phyloP scores from a whole-genome alignment of 1,140 invertebrate species.

The Chymomyza costata region DNA sequence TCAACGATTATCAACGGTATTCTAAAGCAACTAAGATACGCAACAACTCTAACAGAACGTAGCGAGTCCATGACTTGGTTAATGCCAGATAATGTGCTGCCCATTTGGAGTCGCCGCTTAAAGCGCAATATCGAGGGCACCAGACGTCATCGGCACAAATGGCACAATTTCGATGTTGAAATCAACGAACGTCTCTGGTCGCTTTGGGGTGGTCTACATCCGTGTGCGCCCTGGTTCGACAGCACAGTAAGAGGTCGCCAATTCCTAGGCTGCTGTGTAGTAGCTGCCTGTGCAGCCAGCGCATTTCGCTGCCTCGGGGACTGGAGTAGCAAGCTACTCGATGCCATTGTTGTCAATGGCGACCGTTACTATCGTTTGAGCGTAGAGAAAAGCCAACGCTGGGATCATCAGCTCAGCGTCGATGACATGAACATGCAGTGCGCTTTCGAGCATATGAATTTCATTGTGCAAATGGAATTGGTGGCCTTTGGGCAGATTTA shows the following conservation, averaged over 20 bases:
- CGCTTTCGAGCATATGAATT: slow-evolving; percentile 76
- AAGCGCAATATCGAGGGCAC: slow-evolving; percentile 65
- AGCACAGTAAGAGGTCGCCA: slow-evolving; percentile 75
- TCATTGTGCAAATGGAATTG: slow-evolving; percentile 76
- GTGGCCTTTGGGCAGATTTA: slow-evolving; percentile 78
- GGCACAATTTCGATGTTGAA: slow-evolving; percentile 79
- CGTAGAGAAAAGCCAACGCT: slow-evolving; percentile 69
- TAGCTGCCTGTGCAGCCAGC: slow-evolving; percentile 77
- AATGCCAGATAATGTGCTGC: slow-evolving; percentile 41
- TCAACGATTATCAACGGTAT: slow-evolving; percentile 24
- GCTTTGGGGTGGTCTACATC: slow-evolving; percentile 77
- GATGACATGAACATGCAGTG: slow-evolving; percentile 69
- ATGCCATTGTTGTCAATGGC: slow-evolving; percentile 77
- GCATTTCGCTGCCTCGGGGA: slow-evolving; percentile 76
- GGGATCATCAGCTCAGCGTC: slow-evolving; percentile 75
- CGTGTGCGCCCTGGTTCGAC: slow-evolving; percentile 73
- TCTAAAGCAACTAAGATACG: slow-evolving; percentile 16
- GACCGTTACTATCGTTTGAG: slow-evolving; percentile 77
- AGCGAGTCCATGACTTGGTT: slow-evolving; percentile 76
- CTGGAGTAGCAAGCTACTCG: slow-evolving; percentile 77
- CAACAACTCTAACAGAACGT: background rate
- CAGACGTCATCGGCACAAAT: slow-evolving; percentile 30
- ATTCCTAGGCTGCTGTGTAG: slow-evolving; percentile 76
- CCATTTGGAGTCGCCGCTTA: slow-evolving; percentile 75
- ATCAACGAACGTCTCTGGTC: slow-evolving; percentile 78